Base-by-base conservation (phyloP, 2,113 vertebrate species). In the Paramormyrops kingsleyae region DNA sequence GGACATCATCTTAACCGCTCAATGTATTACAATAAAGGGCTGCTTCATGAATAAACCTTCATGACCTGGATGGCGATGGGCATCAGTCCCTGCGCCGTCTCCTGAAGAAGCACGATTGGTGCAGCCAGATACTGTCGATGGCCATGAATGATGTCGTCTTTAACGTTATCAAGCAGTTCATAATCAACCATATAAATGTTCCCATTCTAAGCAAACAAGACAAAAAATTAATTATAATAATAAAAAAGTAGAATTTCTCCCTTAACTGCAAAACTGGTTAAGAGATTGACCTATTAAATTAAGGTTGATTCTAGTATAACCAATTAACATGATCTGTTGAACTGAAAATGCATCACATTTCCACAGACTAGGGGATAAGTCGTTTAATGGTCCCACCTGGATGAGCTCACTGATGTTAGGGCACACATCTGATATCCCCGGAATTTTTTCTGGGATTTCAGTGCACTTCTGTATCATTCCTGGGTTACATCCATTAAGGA, bases 401-500 rank as follows among this genome's bases (percentile, higher is more conserved):
- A 88, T 70, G 44, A 44, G 53, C 3, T 70, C 44, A 0, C 4
- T 46, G 9, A 88, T 88, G 42, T 88, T 44, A 27, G 39, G 13
- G 13, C 47, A 53, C 1, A 1, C 1, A 1, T 35, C 1, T 35
- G 35, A 1, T 35, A 35, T 35, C 35, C 1, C 35, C 1, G 97
- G 95, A 24, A 99, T 94, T 89, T 99, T 99, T 88, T 91, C 47
- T 0, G 97, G 98, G 90, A 98, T 93, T 90, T 95, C 89, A 0
- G 91, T 94, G 91, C 98, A 99, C 50, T 94, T 94, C 89, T 80
- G 92, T 90, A 99, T 97, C 92, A 97, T 66, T 66, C 96, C 97
- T 0, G 98, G 97, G 92, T 99, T 98, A 92, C 94, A 94, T 19
- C 94, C 97, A 1, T 98, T 98, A 88, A 99, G 94, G 90, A 98